A percentile compares a stretch with the other conserved stretches of the same genome.
phyloP scores from a whole-genome alignment of 2,113 vertebrate genomes.

The Phalacrocorax aristotelis region DNA sequence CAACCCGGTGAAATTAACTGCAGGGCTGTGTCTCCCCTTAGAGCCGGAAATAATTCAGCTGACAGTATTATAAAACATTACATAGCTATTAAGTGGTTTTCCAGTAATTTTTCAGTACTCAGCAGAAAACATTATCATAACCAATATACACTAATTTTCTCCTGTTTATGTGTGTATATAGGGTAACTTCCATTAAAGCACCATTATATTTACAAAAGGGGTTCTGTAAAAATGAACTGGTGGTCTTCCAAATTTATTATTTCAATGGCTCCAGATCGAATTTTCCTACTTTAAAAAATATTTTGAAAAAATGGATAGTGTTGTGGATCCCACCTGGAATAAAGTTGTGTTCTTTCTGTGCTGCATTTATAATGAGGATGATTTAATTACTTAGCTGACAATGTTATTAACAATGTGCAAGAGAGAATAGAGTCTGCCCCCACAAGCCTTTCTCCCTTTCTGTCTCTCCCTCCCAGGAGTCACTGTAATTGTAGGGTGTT shows the following conservation, averaged over 20 bases:
- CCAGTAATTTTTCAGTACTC: constrained; percentile 36
- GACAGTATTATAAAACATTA: neutral
- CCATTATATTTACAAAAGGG: constrained; percentile 5
- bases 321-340: neutral
- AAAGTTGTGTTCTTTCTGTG: neutral
- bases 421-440: neutral
- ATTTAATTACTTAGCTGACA: neutral
- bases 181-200: constrained; percentile 42
- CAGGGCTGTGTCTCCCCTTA: neutral
- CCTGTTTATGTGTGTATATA: constrained; percentile 16
- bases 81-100: constrained; percentile 43
- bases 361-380: neutral
- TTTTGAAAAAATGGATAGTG: neutral
- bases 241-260: neutral
- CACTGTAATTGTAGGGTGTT: neutral
- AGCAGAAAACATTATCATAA: constrained; percentile 26
- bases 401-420: neutral
- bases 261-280: neutral
- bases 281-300: neutral
- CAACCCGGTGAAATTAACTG: neutral
- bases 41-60: neutral
- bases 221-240: neutral
- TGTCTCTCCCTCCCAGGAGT: neutral
- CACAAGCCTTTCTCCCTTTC: neutral
- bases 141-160: constrained; percentile 31